phyloP scores from a whole-genome alignment of 2,113 vertebrate species.

The Cryptomyrus ogoouensis region DNA sequence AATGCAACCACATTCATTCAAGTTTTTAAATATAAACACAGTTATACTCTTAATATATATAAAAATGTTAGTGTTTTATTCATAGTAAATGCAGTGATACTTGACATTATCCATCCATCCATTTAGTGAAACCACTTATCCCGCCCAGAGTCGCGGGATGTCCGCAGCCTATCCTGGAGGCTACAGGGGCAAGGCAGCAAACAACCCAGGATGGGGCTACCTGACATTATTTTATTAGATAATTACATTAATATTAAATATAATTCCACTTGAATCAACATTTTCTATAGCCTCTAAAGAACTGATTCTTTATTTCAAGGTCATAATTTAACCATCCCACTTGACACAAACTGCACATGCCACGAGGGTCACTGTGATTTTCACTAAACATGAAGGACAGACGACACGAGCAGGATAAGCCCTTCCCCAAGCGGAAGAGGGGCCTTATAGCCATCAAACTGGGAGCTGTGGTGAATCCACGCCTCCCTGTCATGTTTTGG shows the following conservation, averaged over 20 bases:
- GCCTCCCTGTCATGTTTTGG: slow-evolving; percentile 40
- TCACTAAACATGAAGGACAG: slow-evolving; percentile 14
- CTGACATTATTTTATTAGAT: background rate
- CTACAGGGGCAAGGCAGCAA: too few species aligned
- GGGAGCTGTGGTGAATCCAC: slow-evolving; percentile 30
- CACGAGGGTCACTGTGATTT: background rate
- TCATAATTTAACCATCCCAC: slow-evolving; percentile 14
- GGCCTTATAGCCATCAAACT: slow-evolving; percentile 38
- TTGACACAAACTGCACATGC: background rate
- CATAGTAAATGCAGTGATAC: background rate
- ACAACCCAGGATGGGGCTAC: too few species aligned
- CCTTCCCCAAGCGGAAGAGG: slow-evolving; percentile 28
- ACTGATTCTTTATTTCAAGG: background rate
- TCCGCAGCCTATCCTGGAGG: too few species aligned
- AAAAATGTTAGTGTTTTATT: background rate
- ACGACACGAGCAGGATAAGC: slow-evolving; percentile 26
- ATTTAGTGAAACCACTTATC: too few species aligned
- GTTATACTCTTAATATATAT: background rate
- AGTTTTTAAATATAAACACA: background rate
- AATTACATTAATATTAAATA: background rate
- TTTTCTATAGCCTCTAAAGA: background rate
- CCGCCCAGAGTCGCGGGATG: too few species aligned
- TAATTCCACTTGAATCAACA: background rate
- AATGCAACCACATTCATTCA: background rate
- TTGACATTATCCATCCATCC: background rate